phyloP scores from a whole-genome alignment of 2,797 vertebrate species.

The Lemur catta region DNA sequence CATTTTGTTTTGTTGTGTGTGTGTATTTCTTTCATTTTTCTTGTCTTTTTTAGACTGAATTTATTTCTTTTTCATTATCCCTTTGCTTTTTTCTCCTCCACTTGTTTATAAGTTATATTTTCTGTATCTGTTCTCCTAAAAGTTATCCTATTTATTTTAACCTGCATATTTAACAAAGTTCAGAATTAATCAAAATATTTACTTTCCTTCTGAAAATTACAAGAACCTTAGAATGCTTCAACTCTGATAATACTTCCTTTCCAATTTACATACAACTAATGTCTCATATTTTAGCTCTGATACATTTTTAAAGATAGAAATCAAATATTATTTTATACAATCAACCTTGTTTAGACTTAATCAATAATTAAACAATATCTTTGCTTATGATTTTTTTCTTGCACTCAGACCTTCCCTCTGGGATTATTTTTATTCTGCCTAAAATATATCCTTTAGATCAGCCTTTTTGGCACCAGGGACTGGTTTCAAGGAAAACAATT shows the following conservation, averaged over 20 bases:
- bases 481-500: no score
- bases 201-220: background rate
- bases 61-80: background rate
- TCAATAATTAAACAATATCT: background rate
- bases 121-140: background rate
- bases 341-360: background rate
- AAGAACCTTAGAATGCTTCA: background rate
- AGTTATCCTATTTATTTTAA: background rate
- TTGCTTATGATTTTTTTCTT: background rate
- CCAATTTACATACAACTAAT: background rate
- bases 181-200: background rate
- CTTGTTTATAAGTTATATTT: background rate
- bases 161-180: background rate
- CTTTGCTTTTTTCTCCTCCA: background rate
- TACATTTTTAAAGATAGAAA: background rate
- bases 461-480: no score
- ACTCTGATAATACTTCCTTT: background rate
- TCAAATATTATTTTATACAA: background rate
- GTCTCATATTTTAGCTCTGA: background rate
- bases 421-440: background rate
- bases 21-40: background rate
- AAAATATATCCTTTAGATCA: background rate
- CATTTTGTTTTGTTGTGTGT: background rate
- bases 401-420: background rate
- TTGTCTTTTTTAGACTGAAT: background rate